Base-by-base conservation (phyloP, 1,140 invertebrate genomes). In the Agraylea sexmaculata region DNA sequence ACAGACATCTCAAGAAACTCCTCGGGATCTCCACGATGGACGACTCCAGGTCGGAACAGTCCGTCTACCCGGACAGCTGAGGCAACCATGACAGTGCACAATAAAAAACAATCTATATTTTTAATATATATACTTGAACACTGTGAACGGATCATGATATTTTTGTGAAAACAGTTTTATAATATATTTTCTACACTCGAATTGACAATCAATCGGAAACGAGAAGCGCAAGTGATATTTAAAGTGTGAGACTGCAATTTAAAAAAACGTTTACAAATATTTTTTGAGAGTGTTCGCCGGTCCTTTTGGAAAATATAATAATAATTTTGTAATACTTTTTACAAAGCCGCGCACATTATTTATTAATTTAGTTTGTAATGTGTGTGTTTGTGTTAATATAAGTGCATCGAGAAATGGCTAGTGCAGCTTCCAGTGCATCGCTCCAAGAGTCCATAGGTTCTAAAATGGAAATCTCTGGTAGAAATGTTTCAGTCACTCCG, bases 401-500 rank as follows among this genome's bases (percentile, higher is more conserved):
- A 27, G 23, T 27, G 23, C 23, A 30, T 13, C 4, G 11, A 30
- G 31, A 41, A 13, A 41, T 41, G 39, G 39, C 39, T 12, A 41
- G 39, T 19, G 35, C 39, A 4, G 20, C 31, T 2, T 17, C 39
- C 13, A 42, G 41, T 35, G 36, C 44, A 23, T 10, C n/a, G 33
- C 27, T 7, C 1, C 20, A 11, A 10, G 17, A 2, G 30, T 31
- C 21, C 38, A 39, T 33, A 17, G 32, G 3, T 28, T 19, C 16
- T 28, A 37, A 20, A 22, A 11, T 22, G 40, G 27, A 33, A 31
- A 37, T 34, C 11, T 23, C 35, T n/a, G 38, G 39, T 29, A 40
- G 40, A 15, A 49, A 66, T 54, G 59, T 67, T 16, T 66, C 63
- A 38, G 64, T 66, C 47, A 67, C 64, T 23, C 62, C 64, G 20